Evolutionary conservation across 2,888 invertebrate species (phyloP).

Genomic region (Oxystoma pomonae): DNA sequence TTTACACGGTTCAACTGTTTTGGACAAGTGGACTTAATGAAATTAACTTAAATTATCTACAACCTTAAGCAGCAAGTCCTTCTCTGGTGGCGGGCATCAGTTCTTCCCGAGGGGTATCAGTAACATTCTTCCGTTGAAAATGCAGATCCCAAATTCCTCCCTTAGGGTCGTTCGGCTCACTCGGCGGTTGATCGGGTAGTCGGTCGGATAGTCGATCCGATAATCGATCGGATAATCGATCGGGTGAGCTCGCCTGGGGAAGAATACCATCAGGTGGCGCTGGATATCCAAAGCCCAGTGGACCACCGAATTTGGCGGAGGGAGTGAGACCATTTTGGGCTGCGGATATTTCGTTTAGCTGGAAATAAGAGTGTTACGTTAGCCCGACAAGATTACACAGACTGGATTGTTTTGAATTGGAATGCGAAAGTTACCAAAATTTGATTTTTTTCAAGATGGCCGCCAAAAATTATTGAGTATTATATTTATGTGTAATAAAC

Average conservation of each 20-base stretch:
- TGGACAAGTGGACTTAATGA: background rate
- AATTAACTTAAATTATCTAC: background rate
- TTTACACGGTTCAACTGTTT: too few relatives aligned
- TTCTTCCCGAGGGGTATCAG: slow-evolving; percentile 43
- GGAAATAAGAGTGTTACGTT: slow-evolving; percentile 44
- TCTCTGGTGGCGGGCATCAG: slow-evolving; percentile 65
- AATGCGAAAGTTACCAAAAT: too few relatives aligned
- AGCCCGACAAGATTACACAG: too few relatives aligned
- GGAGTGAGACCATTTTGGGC: slow-evolving; percentile 60
- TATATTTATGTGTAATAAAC: too few relatives aligned
- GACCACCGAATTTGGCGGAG: slow-evolving; percentile 65
- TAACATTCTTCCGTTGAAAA: slow-evolving; percentile 51
- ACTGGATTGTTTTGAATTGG: too few relatives aligned
- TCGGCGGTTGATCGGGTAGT: slow-evolving; percentile 48
- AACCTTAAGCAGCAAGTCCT: slow-evolving; percentile 64
- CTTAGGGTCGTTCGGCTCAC: slow-evolving; percentile 44
- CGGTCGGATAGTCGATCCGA: slow-evolving; percentile 47
- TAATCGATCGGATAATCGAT: slow-evolving; percentile 49
- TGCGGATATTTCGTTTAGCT: slow-evolving; percentile 79
- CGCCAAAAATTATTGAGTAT: too few relatives aligned
- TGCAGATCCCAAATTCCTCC: slow-evolving; percentile 54
- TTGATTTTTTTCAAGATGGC: too few relatives aligned
- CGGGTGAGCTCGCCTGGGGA: slow-evolving; percentile 54
- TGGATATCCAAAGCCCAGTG: slow-evolving; percentile 74
- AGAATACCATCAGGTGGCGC: slow-evolving; percentile 48